These are phyloP conservation scores for Erebia aethiops DNA, from an alignment of 2,888 invertebrate species.

Conservation along the genomic window DNA sequence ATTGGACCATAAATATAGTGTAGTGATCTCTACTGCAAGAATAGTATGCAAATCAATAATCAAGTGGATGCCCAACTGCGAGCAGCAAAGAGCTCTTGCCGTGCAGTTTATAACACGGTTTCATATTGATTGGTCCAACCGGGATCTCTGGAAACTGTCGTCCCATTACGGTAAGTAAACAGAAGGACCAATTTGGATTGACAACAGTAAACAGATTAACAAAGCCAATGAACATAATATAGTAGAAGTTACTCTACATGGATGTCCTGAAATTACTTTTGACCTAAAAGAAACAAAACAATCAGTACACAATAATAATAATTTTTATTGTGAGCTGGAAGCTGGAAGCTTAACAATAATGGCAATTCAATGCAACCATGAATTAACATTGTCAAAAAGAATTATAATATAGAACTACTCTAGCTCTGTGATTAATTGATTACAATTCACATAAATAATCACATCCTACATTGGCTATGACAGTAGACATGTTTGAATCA, in stretches of 20 bases:
- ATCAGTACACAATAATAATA: neutral
- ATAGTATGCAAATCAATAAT: constrained; percentile 77
- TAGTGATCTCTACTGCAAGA: constrained; percentile 67
- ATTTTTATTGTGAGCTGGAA: neutral
- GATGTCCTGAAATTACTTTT: neutral
- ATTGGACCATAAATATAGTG: constrained; percentile 62
- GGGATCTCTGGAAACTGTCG: constrained; percentile 62
- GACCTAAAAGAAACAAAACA: neutral
- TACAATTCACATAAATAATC: neutral
- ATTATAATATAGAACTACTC: neutral
- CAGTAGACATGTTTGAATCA: neutral
- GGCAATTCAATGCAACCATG: neutral
- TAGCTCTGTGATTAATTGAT: no score
- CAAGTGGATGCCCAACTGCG: constrained; percentile 65
- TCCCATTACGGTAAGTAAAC: constrained; percentile 64
- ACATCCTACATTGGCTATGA: neutral
- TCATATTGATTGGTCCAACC: constrained; percentile 76
- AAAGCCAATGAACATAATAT: neutral
- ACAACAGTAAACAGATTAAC: constrained; percentile 5
- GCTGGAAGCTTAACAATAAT: neutral
- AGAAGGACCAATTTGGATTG: constrained; percentile 24
- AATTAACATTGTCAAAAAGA: neutral
- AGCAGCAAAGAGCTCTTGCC: constrained; percentile 61
- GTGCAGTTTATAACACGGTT: constrained; percentile 68
- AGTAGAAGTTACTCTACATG: neutral